Evolutionary conservation across 2,113 vertebrate genomes (phyloP).

Genomic region (Etia nguti): DNA sequence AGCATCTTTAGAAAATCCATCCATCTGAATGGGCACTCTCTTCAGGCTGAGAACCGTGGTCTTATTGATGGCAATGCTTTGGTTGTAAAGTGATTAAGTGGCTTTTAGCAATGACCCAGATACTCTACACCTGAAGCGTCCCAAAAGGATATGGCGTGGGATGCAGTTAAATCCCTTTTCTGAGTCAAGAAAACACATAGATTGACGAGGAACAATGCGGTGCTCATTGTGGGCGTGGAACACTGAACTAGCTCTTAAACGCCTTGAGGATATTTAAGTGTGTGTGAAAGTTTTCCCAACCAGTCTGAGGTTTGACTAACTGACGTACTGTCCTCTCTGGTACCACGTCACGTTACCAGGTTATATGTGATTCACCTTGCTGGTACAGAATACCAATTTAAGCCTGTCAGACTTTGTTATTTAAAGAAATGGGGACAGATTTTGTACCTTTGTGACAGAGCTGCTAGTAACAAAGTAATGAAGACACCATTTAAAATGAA

Average conservation of each 20-base stretch:
- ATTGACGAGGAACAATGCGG: neutral
- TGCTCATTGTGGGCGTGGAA: neutral
- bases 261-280: neutral
- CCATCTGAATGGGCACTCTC: neutral
- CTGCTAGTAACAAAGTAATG: neutral
- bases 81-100: neutral
- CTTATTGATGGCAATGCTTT: neutral
- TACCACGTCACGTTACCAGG: neutral
- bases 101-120: neutral
- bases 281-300: neutral
- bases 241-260: neutral
- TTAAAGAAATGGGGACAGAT: neutral
- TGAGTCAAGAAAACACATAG: neutral
- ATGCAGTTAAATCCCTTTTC: neutral
- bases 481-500: neutral
- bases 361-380: neutral
- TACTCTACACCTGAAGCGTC: neutral
- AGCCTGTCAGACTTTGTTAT: neutral
- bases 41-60: neutral
- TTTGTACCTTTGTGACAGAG: neutral
- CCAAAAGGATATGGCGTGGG: neutral
- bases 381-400: neutral
- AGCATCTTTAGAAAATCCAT: neutral
- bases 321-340: neutral
- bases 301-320: neutral